phyloP scores from a whole-genome alignment of 2,888 invertebrate genomes.

The Microplitis deprimator region DNA sequence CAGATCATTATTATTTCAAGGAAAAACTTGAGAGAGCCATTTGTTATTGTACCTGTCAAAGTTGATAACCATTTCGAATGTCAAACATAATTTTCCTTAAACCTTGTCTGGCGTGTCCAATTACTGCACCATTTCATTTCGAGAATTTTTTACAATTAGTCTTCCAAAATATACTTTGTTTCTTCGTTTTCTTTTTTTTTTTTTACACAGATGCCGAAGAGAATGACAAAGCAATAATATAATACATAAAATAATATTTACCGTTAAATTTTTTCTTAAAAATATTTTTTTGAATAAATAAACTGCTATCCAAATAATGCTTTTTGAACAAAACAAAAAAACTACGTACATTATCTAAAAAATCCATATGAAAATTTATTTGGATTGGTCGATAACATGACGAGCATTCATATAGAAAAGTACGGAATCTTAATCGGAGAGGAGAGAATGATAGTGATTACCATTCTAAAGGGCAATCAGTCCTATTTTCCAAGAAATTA shows the following conservation, averaged over 20 bases:
- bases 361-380: no score
- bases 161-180: constrained; percentile 28
- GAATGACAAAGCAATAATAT: background rate
- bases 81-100: constrained; percentile 48
- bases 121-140: background rate
- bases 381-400: no score
- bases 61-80: constrained; percentile 45
- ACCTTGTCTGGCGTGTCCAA: constrained; percentile 36
- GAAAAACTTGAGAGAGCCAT: constrained; percentile 30
- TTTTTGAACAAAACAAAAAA: background rate
- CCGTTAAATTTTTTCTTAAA: background rate
- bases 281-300: background rate
- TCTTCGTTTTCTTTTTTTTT: background rate
- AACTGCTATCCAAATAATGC: background rate
- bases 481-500: no score
- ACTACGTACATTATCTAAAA: background rate
- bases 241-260: constrained; percentile 7
- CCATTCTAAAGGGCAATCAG: no score
- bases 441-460: no score
- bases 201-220: background rate
- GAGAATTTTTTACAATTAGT: constrained; percentile 18
- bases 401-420: no score
- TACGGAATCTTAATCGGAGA: no score
- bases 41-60: constrained; percentile 52
- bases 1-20: constrained; percentile 49